Percentiles rank a stretch among this genome's conserved stretches.
Conservation (phyloP, 2,888 invertebrate species). For the Eurytoma californica region DNA sequence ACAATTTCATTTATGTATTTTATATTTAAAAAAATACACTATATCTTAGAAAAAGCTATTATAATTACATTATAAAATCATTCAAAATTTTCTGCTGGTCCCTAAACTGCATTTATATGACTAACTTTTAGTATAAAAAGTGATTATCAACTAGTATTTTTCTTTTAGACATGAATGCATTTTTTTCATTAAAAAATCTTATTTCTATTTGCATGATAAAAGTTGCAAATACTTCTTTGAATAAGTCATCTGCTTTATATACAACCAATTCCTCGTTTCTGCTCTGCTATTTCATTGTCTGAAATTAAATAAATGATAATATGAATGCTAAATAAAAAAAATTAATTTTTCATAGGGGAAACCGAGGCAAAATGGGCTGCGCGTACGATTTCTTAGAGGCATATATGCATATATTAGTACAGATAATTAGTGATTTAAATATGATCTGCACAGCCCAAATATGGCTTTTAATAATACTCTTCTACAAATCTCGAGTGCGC, state of each 20-base stretch:
- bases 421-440: too few relatives aligned
- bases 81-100: conserved; percentile 16
- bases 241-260: conserved; percentile 61
- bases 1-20: too few relatives aligned
- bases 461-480: too few relatives aligned
- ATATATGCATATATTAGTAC: too few relatives aligned
- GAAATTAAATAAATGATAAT: conserved; percentile 58
- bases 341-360: too few relatives aligned
- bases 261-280: conserved; percentile 70
- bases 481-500: too few relatives aligned
- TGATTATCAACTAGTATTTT: neutral
- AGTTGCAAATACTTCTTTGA: conserved; percentile 8
- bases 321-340: neutral
- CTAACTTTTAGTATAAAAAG: conserved; percentile 7
- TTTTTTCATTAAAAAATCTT: conserved; percentile 12
- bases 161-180: conserved; percentile 35
- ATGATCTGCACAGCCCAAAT: too few relatives aligned
- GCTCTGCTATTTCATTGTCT: conserved; percentile 67
- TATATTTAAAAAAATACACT: too few relatives aligned
- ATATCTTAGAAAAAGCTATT: too few relatives aligned
- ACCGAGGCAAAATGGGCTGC: too few relatives aligned
- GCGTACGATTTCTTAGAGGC: too few relatives aligned
- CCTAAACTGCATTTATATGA: conserved; percentile 12
- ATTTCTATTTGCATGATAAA: neutral
- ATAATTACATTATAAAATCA: too few relatives aligned